A percentile compares a stretch with the other conserved stretches of the same genome.
Conservation (phyloP, 2,113 vertebrate genomes). For the Pituophis catenifer region DNA sequence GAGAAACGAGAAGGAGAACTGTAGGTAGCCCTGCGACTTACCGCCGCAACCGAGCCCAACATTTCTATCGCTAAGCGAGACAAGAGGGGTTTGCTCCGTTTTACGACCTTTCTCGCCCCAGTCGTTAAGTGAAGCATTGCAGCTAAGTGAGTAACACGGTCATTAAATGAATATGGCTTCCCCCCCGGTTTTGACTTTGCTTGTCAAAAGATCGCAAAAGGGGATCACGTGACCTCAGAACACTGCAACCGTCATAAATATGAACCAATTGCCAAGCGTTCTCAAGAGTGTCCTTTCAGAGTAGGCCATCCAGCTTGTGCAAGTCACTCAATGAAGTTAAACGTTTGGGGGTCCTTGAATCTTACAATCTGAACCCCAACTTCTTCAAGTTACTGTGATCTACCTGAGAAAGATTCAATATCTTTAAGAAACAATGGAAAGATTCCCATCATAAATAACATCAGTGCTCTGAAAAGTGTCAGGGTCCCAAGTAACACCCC, state of each 20-base stretch:
- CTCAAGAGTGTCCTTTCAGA: neutral
- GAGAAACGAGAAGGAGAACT: constrained; percentile 74
- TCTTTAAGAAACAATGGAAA: neutral
- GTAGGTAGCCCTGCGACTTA: constrained; percentile 50
- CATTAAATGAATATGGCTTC: no score
- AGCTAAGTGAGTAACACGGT: no score
- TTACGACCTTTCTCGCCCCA: no score
- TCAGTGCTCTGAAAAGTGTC: neutral
- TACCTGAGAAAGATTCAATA: neutral
- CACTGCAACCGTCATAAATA: no score
- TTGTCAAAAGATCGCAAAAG: no score
- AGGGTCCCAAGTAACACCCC: no score
- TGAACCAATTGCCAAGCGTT: no score
- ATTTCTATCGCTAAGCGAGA: neutral
- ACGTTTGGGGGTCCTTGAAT: neutral
- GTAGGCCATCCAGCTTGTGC: neutral
- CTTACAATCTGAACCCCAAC: neutral
- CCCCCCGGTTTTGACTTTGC: no score
- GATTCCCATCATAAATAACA: neutral
- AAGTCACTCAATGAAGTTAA: neutral
- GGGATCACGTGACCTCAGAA: no score
- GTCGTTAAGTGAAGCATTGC: no score
- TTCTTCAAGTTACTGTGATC: neutral
- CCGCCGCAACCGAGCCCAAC: fast-evolving
- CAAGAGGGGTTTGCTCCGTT: no score